A percentile compares a stretch with the other conserved stretches of the same genome.
Conservation (phyloP, 2,113 vertebrate species). For the Thalassarche chlororhynchos region DNA sequence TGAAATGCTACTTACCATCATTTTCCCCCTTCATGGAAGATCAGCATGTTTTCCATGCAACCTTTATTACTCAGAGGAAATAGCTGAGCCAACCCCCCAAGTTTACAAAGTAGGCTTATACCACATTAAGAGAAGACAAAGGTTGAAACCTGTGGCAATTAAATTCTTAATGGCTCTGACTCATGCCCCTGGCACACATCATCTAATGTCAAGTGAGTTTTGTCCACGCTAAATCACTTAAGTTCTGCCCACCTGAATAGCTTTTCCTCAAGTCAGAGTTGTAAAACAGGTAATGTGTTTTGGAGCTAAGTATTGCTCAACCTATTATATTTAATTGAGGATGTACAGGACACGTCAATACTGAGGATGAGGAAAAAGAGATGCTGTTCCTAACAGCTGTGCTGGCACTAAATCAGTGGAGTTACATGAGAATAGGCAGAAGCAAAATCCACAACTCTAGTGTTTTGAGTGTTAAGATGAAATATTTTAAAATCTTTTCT, state of each 20-base stretch:
- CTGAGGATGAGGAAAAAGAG: neutral
- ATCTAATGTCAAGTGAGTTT: neutral
- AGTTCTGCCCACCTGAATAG: slow-evolving; percentile 17
- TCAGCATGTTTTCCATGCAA: neutral
- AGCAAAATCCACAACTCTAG: neutral
- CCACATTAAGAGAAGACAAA: slow-evolving; percentile 5
- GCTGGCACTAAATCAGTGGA: neutral
- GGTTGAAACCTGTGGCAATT: slow-evolving; percentile 37
- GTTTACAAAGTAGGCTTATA: neutral
- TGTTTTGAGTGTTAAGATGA: neutral
- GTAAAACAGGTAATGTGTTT: neutral
- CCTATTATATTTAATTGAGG: neutral
- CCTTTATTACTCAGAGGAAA: slow-evolving; percentile 49
- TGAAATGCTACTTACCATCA: neutral
- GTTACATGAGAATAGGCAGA: neutral
- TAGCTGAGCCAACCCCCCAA: neutral
- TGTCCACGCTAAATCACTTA: neutral
- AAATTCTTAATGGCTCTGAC: slow-evolving; percentile 29
- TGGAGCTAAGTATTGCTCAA: neutral
- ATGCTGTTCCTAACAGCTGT: neutral
- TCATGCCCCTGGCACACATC: slow-evolving; percentile 1
- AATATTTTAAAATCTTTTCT: neutral
- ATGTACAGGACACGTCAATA: neutral
- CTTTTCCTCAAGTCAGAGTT: slow-evolving; percentile 30
- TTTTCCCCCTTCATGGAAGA: neutral